phyloP scores from a whole-genome alignment of 2,797 vertebrate genomes.

The Margarornis squamiger region DNA sequence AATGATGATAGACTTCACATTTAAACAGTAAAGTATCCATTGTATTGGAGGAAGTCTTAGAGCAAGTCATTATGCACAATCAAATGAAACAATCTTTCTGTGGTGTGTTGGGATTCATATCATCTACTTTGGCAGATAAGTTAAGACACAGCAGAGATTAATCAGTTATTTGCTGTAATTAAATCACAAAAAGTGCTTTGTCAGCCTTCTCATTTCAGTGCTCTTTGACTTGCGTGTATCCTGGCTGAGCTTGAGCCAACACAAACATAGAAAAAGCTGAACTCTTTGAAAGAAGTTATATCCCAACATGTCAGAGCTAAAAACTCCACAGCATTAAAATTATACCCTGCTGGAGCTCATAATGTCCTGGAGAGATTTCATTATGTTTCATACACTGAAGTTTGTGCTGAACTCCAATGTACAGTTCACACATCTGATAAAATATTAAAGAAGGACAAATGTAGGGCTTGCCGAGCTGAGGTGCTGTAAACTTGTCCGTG shows the following conservation, averaged over 20 bases:
- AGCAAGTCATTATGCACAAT: slow-evolving; percentile 49
- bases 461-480: slow-evolving; percentile 52
- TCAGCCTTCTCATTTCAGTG: not conserved
- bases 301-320: slow-evolving; percentile 5
- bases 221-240: not conserved
- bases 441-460: slow-evolving; percentile 65
- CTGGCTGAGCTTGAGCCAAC: not conserved
- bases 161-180: slow-evolving; percentile 45
- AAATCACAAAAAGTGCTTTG: not conserved
- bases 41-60: slow-evolving; percentile 11
- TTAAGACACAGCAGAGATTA: slow-evolving; percentile 27
- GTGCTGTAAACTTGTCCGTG: slow-evolving; percentile 64
- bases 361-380: slow-evolving; percentile 52
- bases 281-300: not conserved
- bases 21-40: slow-evolving; percentile 32
- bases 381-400: slow-evolving; percentile 14
- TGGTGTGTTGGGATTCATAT: slow-evolving; percentile 12
- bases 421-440: slow-evolving; percentile 30
- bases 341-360: slow-evolving; percentile 1
- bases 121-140: slow-evolving; percentile 54
- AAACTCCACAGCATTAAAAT: slow-evolving; percentile 21
- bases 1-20: slow-evolving; percentile 23
- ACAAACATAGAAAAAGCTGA: not conserved
- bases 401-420: slow-evolving; percentile 2
- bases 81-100: slow-evolving; percentile 36